These are phyloP conservation scores for Drosophila eugracilis DNA, from an alignment of 1,140 invertebrate genomes.

Conservation along the genomic window DNA sequence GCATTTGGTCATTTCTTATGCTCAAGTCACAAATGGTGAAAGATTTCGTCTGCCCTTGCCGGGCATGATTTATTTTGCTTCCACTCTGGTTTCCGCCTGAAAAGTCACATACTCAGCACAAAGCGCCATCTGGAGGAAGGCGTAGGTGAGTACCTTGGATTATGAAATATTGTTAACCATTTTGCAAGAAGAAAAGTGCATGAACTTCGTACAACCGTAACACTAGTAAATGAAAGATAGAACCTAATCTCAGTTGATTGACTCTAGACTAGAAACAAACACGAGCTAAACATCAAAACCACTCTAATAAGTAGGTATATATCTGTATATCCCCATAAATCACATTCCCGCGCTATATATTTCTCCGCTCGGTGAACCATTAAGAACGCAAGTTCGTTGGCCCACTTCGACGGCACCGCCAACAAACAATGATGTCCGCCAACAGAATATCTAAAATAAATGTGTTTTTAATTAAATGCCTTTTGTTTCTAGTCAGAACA, in stretches of 20 bases:
- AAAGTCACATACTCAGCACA: background rate
- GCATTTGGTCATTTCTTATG: constrained; percentile 29
- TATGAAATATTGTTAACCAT: no score
- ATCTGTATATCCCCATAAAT: constrained; percentile 35
- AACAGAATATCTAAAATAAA: constrained; percentile 59
- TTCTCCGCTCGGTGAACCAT: constrained; percentile 52
- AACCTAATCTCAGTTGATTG: background rate
- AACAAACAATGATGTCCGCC: constrained; percentile 45
- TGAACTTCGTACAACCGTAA: no score
- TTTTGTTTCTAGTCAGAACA: constrained; percentile 51
- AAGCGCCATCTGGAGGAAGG: no score
- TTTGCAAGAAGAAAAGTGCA: no score
- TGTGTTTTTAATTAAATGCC: constrained; percentile 76
- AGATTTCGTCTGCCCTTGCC: constrained; percentile 3
- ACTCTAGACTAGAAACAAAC: no score
- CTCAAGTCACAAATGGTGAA: constrained; percentile 9
- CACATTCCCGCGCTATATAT: constrained; percentile 11
- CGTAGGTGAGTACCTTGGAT: no score
- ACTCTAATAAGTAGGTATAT: constrained; percentile 2
- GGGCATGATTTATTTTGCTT: constrained; percentile 6
- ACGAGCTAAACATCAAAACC: background rate
- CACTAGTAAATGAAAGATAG: no score
- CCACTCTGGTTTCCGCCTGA: background rate
- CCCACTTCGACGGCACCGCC: constrained; percentile 46
- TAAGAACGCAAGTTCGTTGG: constrained; percentile 62